Conservation (phyloP, 2,888 invertebrate genomes). For the Molorchus minor region DNA sequence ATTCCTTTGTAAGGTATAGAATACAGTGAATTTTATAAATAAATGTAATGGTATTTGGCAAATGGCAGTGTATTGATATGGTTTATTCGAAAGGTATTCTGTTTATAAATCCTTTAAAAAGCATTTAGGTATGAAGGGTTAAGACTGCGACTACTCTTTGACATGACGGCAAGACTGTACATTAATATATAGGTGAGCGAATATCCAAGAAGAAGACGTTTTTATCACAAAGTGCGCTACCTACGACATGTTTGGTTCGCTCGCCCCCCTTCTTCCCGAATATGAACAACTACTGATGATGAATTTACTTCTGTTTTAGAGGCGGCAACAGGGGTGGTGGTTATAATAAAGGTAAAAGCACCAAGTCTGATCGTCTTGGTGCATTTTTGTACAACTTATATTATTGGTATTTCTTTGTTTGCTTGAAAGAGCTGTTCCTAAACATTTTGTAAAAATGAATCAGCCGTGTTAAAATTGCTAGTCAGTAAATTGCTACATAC, state of each 20-base stretch:
- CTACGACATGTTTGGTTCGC: conserved; percentile 43
- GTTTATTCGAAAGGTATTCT: conserved; percentile 4
- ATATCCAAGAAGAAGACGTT: conserved; percentile 35
- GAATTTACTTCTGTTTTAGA: conserved; percentile 87
- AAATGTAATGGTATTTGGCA: too few species aligned
- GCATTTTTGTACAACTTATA: conserved; percentile 70
- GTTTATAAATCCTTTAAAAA: not conserved
- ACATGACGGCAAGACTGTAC: conserved; percentile 20
- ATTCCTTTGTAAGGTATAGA: too few species aligned
- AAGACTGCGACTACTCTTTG: conserved; percentile 10
- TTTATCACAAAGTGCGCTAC: conserved; percentile 31
- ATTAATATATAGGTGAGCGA: conserved; percentile 29
- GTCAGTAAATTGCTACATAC: too few species aligned
- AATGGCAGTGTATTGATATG: too few species aligned
- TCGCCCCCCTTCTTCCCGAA: conserved; percentile 68
- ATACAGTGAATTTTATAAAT: too few species aligned
- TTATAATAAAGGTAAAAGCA: conserved; percentile 96
- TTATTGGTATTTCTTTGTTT: conserved; percentile 42
- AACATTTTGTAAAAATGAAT: not conserved
- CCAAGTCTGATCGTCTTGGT: conserved; percentile 77
- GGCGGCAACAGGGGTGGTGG: conserved; percentile 95
- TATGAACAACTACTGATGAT: conserved; percentile 68
- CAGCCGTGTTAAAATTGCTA: too few species aligned
- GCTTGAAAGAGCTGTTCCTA: conserved; percentile 45
- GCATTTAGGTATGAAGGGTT: not conserved